Percentiles rank a stretch among this genome's conserved stretches.
Conservation (phyloP, 2,113 vertebrate species). For the Otus sunia region DNA sequence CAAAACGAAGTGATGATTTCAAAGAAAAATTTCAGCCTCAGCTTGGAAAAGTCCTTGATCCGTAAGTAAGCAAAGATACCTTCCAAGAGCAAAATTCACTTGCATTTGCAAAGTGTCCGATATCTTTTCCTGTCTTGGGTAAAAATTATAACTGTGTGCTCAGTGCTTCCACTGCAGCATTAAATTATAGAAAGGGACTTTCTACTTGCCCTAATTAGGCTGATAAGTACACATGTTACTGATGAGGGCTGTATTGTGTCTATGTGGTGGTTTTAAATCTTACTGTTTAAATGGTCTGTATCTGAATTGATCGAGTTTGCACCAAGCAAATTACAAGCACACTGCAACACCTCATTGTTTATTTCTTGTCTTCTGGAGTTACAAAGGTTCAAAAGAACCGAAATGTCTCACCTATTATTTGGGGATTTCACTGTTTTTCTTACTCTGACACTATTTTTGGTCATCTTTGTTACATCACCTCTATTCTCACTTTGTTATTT, state of each 20-base stretch:
- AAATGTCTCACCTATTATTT: neutral
- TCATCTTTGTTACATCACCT: neutral
- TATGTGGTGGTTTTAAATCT: neutral
- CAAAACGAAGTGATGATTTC: constrained; percentile 78
- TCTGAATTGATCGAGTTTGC: neutral
- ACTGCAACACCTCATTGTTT: neutral
- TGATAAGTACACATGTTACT: neutral
- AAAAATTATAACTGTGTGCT: neutral
- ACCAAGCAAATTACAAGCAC: neutral
- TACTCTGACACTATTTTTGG: neutral
- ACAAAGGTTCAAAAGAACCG: neutral
- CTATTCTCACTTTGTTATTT: neutral
- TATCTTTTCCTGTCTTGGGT: neutral
- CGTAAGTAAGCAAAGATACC: constrained; percentile 68
- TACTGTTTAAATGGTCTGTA: neutral
- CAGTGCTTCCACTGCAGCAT: neutral
- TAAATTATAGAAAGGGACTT: neutral
- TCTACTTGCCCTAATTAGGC: neutral
- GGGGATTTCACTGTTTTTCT: neutral
- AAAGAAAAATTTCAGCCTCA: constrained; percentile 76
- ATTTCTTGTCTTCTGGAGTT: neutral
- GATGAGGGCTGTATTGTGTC: neutral
- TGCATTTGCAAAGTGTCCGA: neutral
- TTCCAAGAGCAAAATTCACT: neutral
- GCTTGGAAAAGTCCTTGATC: constrained; percentile 71